Evolutionary conservation across 2,797 vertebrate genomes (phyloP).

Genomic region (Sciurus vulgaris): DNA sequence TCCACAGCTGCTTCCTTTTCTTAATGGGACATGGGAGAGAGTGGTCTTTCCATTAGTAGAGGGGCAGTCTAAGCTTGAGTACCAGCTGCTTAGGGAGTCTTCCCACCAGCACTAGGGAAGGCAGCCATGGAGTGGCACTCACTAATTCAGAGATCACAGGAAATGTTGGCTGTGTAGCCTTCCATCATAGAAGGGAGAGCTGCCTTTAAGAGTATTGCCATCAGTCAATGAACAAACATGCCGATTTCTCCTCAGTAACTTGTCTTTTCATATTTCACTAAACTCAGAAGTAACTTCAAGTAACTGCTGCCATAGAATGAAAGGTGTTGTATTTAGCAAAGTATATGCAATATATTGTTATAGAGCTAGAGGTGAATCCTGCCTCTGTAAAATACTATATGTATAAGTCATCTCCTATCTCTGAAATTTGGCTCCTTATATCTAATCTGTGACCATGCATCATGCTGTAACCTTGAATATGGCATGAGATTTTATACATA

Average conservation of each 20-base stretch:
- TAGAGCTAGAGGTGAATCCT: not conserved
- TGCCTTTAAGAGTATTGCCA: no score
- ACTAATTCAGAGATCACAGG: not conserved
- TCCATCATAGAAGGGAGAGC: not conserved
- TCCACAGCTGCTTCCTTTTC: not conserved
- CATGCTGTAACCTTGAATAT: not conserved
- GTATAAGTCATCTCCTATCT: not conserved
- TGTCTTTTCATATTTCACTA: not conserved
- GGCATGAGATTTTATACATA: not conserved
- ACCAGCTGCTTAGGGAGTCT: not conserved
- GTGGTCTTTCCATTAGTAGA: not conserved
- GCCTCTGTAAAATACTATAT: not conserved
- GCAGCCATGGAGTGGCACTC: not conserved
- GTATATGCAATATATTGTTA: not conserved
- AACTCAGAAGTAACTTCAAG: not conserved
- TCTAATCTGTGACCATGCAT: not conserved
- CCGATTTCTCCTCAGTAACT: not conserved
- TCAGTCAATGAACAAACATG: not conserved
- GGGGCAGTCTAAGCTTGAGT: not conserved
- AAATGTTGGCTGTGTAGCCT: not conserved
- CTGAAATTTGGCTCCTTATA: not conserved
- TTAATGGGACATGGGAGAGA: not conserved
- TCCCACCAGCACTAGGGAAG: accelerated
- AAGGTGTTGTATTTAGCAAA: not conserved
- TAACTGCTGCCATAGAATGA: not conserved